Conservation (phyloP, 35 echinoderm and acorn worm genomes). For the Chiridota heheva region DNA sequence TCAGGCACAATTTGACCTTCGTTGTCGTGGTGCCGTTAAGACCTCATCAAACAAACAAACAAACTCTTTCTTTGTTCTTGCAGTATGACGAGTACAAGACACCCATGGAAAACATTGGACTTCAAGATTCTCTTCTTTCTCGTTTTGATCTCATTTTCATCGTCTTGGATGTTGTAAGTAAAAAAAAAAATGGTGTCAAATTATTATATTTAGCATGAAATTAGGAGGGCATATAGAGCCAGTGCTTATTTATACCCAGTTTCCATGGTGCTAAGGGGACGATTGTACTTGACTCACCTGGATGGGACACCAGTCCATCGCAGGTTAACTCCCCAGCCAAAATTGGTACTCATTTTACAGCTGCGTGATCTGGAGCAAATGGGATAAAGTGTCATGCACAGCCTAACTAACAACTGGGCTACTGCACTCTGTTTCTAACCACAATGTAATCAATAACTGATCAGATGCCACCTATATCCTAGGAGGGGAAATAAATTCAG, state of each 20-base stretch:
- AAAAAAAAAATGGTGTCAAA: too few species aligned
- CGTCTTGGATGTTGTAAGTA: constrained; percentile 88
- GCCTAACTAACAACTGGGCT: neutral
- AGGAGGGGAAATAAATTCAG: too few species aligned
- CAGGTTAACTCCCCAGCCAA: too few species aligned
- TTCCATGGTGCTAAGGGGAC: too few species aligned
- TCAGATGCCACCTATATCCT: too few species aligned
- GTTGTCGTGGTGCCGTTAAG: neutral
- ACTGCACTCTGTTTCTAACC: too few species aligned
- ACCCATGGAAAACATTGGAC: constrained; percentile 92
- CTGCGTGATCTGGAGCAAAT: too few species aligned
- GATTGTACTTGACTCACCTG: too few species aligned
- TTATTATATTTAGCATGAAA: neutral
- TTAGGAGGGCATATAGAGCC: neutral
- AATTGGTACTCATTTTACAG: too few species aligned
- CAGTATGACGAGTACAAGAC: constrained; percentile 99
- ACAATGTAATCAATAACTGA: too few species aligned
- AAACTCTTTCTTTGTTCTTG: neutral
- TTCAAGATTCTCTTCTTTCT: constrained; percentile 76
- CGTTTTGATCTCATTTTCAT: constrained; percentile 99
- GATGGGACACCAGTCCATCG: too few species aligned
- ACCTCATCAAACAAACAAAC: neutral
- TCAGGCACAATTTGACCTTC: neutral
- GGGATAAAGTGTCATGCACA: too few species aligned
- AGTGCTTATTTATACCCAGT: neutral